These are phyloP conservation scores for Enteromius anoplus DNA, from an alignment of 2,797 vertebrate species.

Conservation along the genomic window DNA sequence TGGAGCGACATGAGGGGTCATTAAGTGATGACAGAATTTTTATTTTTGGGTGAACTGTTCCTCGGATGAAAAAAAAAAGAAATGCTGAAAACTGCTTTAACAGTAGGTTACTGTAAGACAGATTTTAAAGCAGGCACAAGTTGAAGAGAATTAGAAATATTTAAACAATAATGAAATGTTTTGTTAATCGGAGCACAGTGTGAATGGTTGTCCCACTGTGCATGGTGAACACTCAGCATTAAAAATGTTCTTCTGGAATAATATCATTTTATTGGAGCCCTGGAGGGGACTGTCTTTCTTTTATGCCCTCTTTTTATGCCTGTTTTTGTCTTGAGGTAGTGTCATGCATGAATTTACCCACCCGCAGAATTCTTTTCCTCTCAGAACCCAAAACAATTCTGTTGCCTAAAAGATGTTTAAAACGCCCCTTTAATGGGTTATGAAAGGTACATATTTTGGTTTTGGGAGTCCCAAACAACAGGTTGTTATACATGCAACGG, in stretches of 20 bases:
- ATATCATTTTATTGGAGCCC: background rate
- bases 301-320: background rate
- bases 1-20: background rate
- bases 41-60: background rate
- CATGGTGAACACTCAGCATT: slow-evolving; percentile 9
- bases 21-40: background rate
- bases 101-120: too few species aligned
- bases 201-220: slow-evolving; percentile 26
- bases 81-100: slow-evolving; percentile 4
- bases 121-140: background rate
- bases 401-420: background rate
- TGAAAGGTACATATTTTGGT: too few species aligned
- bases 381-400: background rate
- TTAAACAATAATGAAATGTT: slow-evolving; percentile 14
- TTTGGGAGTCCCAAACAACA: too few species aligned
- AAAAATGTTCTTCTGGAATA: slow-evolving; percentile 1
- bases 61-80: background rate
- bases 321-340: background rate
- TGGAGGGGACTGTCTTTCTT: background rate
- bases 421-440: too few species aligned
- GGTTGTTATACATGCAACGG: too few species aligned
- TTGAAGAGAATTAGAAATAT: slow-evolving; percentile 12
- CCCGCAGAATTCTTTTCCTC: background rate
- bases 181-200: slow-evolving; percentile 15
- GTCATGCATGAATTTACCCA: background rate